phyloP scores from a whole-genome alignment of 2,797 vertebrate species.

The Cossypha dichroa region DNA sequence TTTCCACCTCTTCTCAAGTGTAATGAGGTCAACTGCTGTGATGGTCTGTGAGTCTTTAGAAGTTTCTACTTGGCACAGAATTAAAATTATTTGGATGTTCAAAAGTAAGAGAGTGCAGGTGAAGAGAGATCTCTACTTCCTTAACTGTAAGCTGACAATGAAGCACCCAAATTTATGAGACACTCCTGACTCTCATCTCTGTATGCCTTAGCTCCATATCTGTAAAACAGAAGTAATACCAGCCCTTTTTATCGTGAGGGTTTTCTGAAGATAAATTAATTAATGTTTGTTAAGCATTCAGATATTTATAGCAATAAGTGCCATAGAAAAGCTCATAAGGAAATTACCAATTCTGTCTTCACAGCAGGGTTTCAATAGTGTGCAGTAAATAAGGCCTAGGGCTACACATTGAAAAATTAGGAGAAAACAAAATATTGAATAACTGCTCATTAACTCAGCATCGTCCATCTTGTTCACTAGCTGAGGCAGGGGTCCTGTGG shows the following conservation, averaged over 20 bases:
- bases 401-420: conserved; percentile 70
- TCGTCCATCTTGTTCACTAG: conserved; percentile 38
- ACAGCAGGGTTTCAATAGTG: conserved; percentile 66
- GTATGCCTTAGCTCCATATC: neutral
- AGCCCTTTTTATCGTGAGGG: neutral
- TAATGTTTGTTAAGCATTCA: conserved; percentile 66
- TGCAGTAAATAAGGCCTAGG: conserved; percentile 70
- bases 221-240: conserved; percentile 10
- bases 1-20: neutral
- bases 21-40: neutral
- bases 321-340: conserved; percentile 68
- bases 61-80: neutral
- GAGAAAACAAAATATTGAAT: conserved; percentile 73
- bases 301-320: conserved; percentile 69
- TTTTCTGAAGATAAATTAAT: conserved; percentile 65
- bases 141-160: neutral
- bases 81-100: neutral
- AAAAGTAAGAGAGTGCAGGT: neutral
- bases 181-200: neutral
- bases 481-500: conserved; percentile 7
- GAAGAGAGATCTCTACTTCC: neutral
- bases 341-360: conserved; percentile 72
- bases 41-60: neutral
- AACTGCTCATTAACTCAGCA: conserved; percentile 68
- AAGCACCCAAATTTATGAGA: neutral